Conservation (phyloP, 2,888 invertebrate species). For the Trissolcus brochymenae region DNA sequence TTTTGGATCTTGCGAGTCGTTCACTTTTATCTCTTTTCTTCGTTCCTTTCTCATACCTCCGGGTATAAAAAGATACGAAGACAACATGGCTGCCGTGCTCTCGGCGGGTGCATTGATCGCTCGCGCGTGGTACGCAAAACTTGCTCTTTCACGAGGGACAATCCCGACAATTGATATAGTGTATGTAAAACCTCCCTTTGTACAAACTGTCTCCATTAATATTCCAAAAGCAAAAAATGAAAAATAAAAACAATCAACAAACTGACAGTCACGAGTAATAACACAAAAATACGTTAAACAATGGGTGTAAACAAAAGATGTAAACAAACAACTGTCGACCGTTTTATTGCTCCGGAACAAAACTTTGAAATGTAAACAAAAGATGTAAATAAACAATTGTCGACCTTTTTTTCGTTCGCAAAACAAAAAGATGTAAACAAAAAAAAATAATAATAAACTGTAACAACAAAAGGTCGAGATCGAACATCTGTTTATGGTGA, state of each 20-base stretch:
- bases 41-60: slow-evolving; percentile 32
- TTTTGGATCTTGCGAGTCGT: slow-evolving; percentile 7
- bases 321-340: too few relatives aligned
- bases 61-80: slow-evolving; percentile 48
- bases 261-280: background rate
- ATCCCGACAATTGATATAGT: too few relatives aligned
- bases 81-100: slow-evolving; percentile 46
- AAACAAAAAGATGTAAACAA: too few relatives aligned
- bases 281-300: background rate
- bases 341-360: too few relatives aligned
- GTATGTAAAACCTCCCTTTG: too few relatives aligned
- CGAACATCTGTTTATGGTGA: background rate
- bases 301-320: too few relatives aligned
- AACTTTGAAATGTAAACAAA: too few relatives aligned
- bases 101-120: slow-evolving; percentile 52
- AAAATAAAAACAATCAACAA: slow-evolving; percentile 11
- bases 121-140: background rate
- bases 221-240: slow-evolving; percentile 17
- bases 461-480: too few relatives aligned
- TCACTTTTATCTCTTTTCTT: slow-evolving; percentile 21
- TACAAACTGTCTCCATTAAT: too few relatives aligned
- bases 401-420: too few relatives aligned
- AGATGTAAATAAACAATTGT: too few relatives aligned
- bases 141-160: too few relatives aligned
- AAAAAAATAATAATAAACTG: background rate